A percentile compares a stretch with the other conserved stretches of the same genome.
Conservation (phyloP, 2,888 invertebrate species). For the Dascillus cervinus region DNA sequence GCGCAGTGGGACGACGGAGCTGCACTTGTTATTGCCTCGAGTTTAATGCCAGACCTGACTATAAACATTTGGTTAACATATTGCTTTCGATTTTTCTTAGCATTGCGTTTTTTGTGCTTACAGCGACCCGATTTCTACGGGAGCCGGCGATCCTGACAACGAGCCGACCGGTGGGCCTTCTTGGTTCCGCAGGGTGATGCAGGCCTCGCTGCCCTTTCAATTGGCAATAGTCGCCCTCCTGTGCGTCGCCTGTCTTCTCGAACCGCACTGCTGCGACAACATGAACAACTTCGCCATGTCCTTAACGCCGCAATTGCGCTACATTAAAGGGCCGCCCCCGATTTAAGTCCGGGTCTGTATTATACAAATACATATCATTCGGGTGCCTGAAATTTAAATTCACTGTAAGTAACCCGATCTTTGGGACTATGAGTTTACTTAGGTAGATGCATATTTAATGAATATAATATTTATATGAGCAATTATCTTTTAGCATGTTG, state of each 20-base stretch:
- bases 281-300: conserved; percentile 69
- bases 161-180: conserved; percentile 51
- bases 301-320: conserved; percentile 71
- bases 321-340: conserved; percentile 77
- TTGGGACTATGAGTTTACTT: no score
- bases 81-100: background rate
- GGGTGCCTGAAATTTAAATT: no score
- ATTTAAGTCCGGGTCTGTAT: conserved; percentile 45
- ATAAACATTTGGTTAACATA: conserved; percentile 13
- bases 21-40: conserved; percentile 27
- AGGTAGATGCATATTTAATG: no score
- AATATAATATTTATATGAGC: no score
- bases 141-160: conserved; percentile 44
- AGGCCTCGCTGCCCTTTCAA: conserved; percentile 70
- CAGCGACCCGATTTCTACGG: conserved; percentile 31
- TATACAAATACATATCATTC: background rate
- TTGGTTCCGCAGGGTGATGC: conserved; percentile 65
- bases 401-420: no score
- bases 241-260: conserved; percentile 65
- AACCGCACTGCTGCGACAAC: conserved; percentile 70
- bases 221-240: conserved; percentile 65
- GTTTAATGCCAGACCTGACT: conserved; percentile 18
- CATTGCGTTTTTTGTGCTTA: conserved; percentile 17
- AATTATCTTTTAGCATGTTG: no score
- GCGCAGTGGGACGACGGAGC: conserved; percentile 25